Evolutionary conservation across 1,140 invertebrate genomes (phyloP).

Genomic region (Pteromalus puparum): DNA sequence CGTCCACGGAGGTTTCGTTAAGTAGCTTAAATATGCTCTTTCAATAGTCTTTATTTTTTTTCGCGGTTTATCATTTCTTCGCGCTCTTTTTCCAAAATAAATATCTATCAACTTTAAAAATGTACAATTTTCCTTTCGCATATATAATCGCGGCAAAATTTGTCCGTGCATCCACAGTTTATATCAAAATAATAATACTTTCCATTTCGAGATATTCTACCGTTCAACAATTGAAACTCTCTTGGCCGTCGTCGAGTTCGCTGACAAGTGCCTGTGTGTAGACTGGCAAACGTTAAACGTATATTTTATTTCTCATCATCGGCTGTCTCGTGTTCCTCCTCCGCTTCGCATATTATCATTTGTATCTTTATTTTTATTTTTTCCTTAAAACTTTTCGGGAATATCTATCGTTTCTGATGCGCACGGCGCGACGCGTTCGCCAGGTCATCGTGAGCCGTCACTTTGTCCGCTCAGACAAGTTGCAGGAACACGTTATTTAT

Average conservation of each 20-base stretch:
- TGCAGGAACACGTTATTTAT: constrained; percentile 28
- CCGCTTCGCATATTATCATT: constrained; percentile 25
- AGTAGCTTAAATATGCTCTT: constrained; percentile 36
- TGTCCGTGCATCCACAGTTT: constrained; percentile 3
- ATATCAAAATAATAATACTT: constrained; percentile 54
- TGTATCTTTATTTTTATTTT: background rate
- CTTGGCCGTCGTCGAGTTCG: constrained; percentile 43
- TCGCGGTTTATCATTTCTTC: background rate
- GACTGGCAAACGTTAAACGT: constrained; percentile 50
- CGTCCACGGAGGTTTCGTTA: constrained; percentile 41
- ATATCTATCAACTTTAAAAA: constrained; percentile 56
- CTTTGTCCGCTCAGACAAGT: background rate
- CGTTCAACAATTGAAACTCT: constrained; percentile 49
- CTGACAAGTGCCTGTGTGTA: constrained; percentile 44
- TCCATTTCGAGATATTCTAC: constrained; percentile 31
- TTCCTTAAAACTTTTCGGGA: background rate
- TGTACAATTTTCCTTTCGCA: constrained; percentile 31
- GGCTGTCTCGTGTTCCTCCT: background rate
- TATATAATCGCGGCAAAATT: constrained; percentile 30
- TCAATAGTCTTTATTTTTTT: constrained; percentile 28
- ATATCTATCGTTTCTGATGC: background rate
- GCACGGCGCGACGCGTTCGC: background rate
- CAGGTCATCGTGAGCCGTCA: background rate
- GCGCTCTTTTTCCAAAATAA: constrained; percentile 46
- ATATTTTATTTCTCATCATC: constrained; percentile 40